Conservation (phyloP, 2,797 vertebrate species). For the Anabas testudineus region DNA sequence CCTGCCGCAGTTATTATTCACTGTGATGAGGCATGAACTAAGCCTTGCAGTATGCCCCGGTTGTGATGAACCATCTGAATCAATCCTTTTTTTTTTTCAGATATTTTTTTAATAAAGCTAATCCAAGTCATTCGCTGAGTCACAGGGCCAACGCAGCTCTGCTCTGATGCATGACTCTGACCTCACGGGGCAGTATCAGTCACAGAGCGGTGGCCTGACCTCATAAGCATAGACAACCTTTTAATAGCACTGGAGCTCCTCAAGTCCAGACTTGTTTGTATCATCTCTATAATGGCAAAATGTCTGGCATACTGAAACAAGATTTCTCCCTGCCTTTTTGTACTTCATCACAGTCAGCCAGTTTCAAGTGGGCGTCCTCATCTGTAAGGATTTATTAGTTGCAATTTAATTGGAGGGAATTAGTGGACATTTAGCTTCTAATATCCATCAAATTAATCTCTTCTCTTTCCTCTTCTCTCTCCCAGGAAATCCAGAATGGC, state of each 20-base stretch:
- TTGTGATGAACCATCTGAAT: constrained; percentile 41
- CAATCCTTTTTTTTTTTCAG: constrained; percentile 10
- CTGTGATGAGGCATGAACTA: neutral
- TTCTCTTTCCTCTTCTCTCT: constrained; percentile 56
- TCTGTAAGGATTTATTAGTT: constrained; percentile 60
- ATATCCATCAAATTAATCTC: constrained; percentile 74
- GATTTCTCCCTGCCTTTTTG: constrained; percentile 26
- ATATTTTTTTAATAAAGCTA: constrained; percentile 58
- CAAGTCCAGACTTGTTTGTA: constrained; percentile 38
- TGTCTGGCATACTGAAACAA: neutral
- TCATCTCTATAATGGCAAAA: constrained; percentile 31
- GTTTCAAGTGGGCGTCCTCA: constrained; percentile 50
- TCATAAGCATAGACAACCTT: constrained; percentile 42
- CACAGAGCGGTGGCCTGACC: constrained; percentile 36
- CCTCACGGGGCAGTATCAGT: constrained; percentile 45
- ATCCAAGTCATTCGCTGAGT: constrained; percentile 43
- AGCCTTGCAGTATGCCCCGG: constrained; percentile 23
- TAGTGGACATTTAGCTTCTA: constrained; percentile 70
- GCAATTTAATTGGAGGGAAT: constrained; percentile 71
- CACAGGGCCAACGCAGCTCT: constrained; percentile 11
- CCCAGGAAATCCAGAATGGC: constrained; percentile 88
- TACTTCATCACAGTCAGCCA: constrained; percentile 31
- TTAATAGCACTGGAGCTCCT: constrained; percentile 41
- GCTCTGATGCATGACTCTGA: constrained; percentile 43
- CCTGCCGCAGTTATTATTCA: constrained; percentile 52